Percentiles rank a stretch among this genome's conserved stretches.
These are phyloP conservation scores for Lithophane leautieri DNA, from an alignment of 2,888 invertebrate genomes.

Conservation along the genomic window DNA sequence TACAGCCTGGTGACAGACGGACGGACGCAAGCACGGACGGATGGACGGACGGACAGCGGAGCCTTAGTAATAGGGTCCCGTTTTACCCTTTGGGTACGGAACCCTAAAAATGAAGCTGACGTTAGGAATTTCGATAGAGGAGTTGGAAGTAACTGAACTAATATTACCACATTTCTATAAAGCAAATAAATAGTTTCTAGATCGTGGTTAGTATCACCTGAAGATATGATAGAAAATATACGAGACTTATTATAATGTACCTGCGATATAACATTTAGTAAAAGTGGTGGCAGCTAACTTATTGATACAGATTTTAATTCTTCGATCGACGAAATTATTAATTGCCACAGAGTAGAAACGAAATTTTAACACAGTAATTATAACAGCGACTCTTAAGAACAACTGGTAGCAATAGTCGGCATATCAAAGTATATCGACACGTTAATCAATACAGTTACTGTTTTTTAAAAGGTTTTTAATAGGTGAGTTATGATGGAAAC, in stretches of 20 bases:
- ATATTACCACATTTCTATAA: not conserved
- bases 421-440: constrained; percentile 62
- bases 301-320: constrained; percentile 27
- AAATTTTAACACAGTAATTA: constrained; percentile 57
- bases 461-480: constrained; percentile 71
- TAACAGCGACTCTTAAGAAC: constrained; percentile 42
- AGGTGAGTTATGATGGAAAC: constrained; percentile 72
- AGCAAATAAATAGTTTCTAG: not conserved
- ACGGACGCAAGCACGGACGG: no score
- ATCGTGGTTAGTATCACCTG: not conserved
- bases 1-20: no score
- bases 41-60: no score
- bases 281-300: not conserved
- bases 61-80: no score
- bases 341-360: constrained; percentile 43
- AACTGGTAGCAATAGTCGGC: constrained; percentile 57
- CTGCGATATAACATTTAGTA: not conserved
- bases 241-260: not conserved
- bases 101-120: no score
- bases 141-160: not conserved
- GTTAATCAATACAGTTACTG: constrained; percentile 65
- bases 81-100: no score
- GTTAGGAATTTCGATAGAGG: not conserved
- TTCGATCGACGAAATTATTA: constrained; percentile 12
- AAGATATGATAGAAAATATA: not conserved